Evolutionary conservation across 2,113 vertebrate species (phyloP).

Genomic region (Synchiropus splendidus): DNA sequence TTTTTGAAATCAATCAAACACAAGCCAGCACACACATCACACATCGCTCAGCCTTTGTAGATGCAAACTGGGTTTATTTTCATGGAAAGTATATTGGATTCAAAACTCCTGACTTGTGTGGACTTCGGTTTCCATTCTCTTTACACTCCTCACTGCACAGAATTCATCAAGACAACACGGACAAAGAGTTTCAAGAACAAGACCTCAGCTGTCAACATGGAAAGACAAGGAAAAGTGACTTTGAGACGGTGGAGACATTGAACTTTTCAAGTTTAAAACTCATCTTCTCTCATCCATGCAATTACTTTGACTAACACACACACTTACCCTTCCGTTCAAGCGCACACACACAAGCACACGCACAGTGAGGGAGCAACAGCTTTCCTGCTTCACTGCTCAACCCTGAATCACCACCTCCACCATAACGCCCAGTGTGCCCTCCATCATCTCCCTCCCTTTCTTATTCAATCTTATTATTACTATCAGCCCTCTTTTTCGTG

Average conservation of each 20-base stretch:
- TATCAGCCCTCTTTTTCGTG: slow-evolving; percentile 44
- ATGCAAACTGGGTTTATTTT: too few species aligned
- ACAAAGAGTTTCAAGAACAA: too few species aligned
- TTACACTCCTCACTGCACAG: too few species aligned
- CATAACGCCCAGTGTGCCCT: slow-evolving; percentile 37
- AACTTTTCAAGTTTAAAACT: slow-evolving; percentile 31
- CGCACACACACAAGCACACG: slow-evolving; percentile 10
- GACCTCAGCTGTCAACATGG: not conserved
- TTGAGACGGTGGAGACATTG: slow-evolving; percentile 30
- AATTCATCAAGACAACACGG: too few species aligned
- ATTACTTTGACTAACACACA: slow-evolving; percentile 13
- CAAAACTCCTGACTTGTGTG: too few species aligned
- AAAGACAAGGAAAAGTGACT: slow-evolving; percentile 38
- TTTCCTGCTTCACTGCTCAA: slow-evolving; percentile 58
- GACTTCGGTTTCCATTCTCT: too few species aligned
- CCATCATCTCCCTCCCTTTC: slow-evolving; percentile 33
- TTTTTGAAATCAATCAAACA: too few species aligned
- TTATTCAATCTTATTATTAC: slow-evolving; percentile 59
- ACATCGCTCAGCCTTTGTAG: too few species aligned
- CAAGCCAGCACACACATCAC: too few species aligned
- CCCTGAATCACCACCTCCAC: slow-evolving; percentile 51
- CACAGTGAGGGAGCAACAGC: slow-evolving; percentile 27
- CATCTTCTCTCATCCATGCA: slow-evolving; percentile 26
- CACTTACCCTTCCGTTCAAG: slow-evolving; percentile 4
- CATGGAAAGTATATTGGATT: too few species aligned